Conservation (phyloP, 2,888 invertebrate genomes). For the Epinotia bilunana region DNA sequence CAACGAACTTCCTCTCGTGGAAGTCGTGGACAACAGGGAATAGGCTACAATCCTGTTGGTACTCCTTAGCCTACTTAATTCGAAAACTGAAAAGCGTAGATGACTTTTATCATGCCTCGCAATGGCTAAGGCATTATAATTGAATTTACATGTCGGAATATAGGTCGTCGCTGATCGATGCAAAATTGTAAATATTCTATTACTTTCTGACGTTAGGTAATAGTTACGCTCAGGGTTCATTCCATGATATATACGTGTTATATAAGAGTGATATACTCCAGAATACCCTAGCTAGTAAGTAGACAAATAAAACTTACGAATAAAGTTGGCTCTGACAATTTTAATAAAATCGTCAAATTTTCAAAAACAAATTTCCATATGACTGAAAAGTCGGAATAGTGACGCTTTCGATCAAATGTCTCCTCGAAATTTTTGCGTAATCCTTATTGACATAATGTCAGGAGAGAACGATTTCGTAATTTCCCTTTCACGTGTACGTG, state of each 20-base stretch:
- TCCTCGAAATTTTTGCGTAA: no score
- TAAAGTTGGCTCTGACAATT: no score
- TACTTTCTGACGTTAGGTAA: neutral
- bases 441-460: neutral
- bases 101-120: neutral
- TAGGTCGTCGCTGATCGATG: conserved; percentile 22
- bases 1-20: no score
- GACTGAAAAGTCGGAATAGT: no score
- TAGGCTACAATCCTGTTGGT: no score
- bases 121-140: neutral
- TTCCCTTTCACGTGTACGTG: neutral
- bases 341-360: no score
- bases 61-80: neutral
- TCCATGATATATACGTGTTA: neutral
- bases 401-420: no score
- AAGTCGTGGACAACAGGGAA: no score
- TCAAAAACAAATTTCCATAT: no score
- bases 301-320: no score
- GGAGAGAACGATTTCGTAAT: neutral
- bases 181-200: conserved; percentile 1
- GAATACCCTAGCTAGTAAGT: neutral
- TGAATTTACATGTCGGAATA: conserved; percentile 26
- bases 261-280: no score
- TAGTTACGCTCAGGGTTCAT: conserved; percentile 5
- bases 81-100: neutral